Percentiles rank a stretch among this genome's conserved stretches.
phyloP scores from a whole-genome alignment of 2,113 vertebrate species.

The Petaurus breviceps region DNA sequence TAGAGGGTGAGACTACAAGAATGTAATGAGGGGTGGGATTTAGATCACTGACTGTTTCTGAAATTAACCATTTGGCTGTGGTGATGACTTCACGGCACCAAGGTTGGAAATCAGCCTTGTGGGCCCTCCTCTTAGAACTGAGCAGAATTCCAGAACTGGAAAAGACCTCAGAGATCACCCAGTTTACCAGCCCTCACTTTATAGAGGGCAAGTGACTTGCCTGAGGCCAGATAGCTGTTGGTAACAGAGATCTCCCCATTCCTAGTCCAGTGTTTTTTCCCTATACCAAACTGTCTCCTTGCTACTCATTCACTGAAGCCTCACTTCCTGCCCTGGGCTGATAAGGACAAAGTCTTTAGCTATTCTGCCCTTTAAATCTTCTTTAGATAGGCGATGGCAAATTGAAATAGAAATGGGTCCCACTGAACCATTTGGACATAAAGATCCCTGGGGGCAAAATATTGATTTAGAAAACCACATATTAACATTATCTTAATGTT shows the following conservation, averaged over 20 bases:
- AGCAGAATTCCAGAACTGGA: background rate
- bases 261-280: background rate
- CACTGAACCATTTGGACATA: background rate
- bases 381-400: background rate
- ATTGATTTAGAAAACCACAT: background rate
- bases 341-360: background rate
- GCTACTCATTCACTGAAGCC: background rate
- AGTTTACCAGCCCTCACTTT: background rate
- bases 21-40: background rate
- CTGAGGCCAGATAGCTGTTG: background rate
- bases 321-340: background rate
- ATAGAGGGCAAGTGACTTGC: background rate
- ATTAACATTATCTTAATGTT: background rate
- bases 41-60: background rate
- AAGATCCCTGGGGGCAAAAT: background rate
- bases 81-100: background rate
- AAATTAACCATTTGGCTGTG: background rate
- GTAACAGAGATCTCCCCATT: background rate
- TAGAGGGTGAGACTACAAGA: background rate
- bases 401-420: background rate
- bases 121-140: background rate
- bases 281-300: background rate
- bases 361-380: background rate
- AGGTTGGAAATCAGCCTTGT: background rate
- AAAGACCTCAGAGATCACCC: background rate